Base-by-base conservation (phyloP, 2,113 vertebrate species). In the Galbula dea region DNA sequence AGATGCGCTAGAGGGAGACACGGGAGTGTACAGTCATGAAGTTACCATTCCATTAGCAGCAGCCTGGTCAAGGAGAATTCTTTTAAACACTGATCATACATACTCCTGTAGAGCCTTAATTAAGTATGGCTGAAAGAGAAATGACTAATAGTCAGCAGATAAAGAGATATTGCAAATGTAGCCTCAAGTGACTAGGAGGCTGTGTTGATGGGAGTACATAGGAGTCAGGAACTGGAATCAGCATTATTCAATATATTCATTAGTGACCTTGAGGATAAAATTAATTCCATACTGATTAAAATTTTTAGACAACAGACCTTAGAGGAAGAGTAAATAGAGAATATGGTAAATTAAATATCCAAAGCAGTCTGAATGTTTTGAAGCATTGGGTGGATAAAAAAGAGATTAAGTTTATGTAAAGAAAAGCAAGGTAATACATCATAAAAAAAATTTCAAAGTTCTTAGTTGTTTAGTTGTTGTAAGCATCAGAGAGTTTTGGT, bases 201-300 rank as follows among this genome's bases (percentile, higher is more conserved):
- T 78, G 26, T 88, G 55, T 74, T 76, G 58, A 61, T 65, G 34
- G 39, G 48, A 86, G 29, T 61, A 37, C 41, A 52, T 61, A 32
- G 22, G 23, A 51, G 29, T 74, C 66, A 83, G 68, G 46, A 90
- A 48, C 27, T 78, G 49, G 59, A 96, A 90, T 94, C 79, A 80
- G 51, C 58, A 36, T 88, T 91, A 74, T 90, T 93, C 86, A 61
- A 45, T 58, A 79, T 67, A 91, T 78, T 93, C 36, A 62, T 91
- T 89, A 77, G n/a, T 89, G 90, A 74, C 58, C 55, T 93, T 84
- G 66, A 72, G 51, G 27, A 88, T 51, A 93, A 93, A 95, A 88
- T 84, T 20, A 86, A 91, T 80, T 93, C 41, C 52, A 79, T 54
- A 49, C 39, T 65, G 86, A 90, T 95, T 79, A 92, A 78, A 92